Base-by-base conservation (phyloP, 2,888 invertebrate genomes). In the Stenurella melanura region DNA sequence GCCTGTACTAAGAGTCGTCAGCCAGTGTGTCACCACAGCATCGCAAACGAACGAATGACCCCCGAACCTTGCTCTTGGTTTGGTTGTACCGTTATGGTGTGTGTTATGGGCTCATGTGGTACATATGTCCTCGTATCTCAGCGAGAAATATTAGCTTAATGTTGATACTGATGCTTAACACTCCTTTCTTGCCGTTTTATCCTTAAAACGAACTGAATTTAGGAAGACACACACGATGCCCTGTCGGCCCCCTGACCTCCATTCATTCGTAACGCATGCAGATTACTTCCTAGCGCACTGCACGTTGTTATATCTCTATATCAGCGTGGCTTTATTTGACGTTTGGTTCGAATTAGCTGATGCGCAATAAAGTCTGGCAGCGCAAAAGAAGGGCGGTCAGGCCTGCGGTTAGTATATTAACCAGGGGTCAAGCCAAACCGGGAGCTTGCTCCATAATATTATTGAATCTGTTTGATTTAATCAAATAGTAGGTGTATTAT, bases 111-210 rank as follows among this genome's bases (percentile, higher is more conserved):
- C 75, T 76, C 77, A 75, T 42, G 73, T 77, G 61, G 72, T 64
- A 72, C 74, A 74, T 42, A 74, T 74, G 76, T 76, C 75, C 80
- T 57, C 78, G 76, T 79, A 78, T 81, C 78, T 81, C 76, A 76
- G 70, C 50, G 75, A 80, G 77, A 81, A 80, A 81, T 81, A 81
- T 79, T 76, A 78, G 78, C 74, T 80, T 80, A 74, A 76, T 73
- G 77, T 74, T 74, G 76, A 70, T 77, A 72, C 79, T 72, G 73
- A 79, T 75, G 73, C 66, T 79, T 75, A 77, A 77, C 75, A 69
- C 70, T 74, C 72, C 73, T 69, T 73, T 75, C 77, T 74, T 77
- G 77, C 66, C 69, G 42, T 26, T 70, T 69, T 77, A 74, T 77
- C 67, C 74, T 66, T 42, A 75, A 75, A 75, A 74, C 61, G 79